phyloP scores from a whole-genome alignment of 2,797 vertebrate genomes.

The Neostethus bicornis region DNA sequence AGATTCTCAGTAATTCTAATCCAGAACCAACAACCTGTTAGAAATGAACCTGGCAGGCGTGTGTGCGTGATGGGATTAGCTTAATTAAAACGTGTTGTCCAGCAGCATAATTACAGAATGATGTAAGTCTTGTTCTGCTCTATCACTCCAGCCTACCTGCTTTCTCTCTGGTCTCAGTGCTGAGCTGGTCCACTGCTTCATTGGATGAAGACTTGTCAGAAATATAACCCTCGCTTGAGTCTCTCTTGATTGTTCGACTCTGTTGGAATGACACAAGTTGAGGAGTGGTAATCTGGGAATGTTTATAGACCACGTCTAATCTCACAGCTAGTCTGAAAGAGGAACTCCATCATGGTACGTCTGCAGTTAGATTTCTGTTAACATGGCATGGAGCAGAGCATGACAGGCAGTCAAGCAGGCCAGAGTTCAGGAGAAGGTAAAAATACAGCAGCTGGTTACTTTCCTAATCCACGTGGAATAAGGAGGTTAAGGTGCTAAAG shows the following conservation, averaged over 20 bases:
- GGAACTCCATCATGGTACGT: background rate
- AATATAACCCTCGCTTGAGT: slow-evolving; percentile 76
- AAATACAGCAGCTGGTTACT: slow-evolving; percentile 46
- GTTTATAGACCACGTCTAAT: slow-evolving; percentile 26
- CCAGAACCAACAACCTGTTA: slow-evolving; percentile 17
- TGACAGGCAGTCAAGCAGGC: slow-evolving; percentile 16
- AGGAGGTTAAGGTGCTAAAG: slow-evolving; percentile 48
- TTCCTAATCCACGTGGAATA: slow-evolving; percentile 55
- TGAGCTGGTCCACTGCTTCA: slow-evolving; percentile 80
- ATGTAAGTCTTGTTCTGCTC: slow-evolving; percentile 27
- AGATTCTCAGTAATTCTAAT: slow-evolving; percentile 6
- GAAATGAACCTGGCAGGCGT: slow-evolving; percentile 10
- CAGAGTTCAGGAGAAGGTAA: slow-evolving; percentile 34
- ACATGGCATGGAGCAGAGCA: slow-evolving; percentile 5
- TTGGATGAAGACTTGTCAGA: slow-evolving; percentile 81
- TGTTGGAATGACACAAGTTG: slow-evolving; percentile 79
- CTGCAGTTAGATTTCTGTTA: too few species aligned
- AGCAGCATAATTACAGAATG: slow-evolving; percentile 25
- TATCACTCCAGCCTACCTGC: slow-evolving; percentile 77
- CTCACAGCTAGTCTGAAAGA: slow-evolving; percentile 3
- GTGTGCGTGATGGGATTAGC: slow-evolving; percentile 9
- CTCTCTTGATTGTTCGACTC: slow-evolving; percentile 76
- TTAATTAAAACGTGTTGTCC: slow-evolving; percentile 20
- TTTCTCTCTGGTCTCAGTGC: slow-evolving; percentile 77
- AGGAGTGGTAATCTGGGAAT: slow-evolving; percentile 34